Evolutionary conservation across 2,113 vertebrate genomes (phyloP).

Genomic region (Leucoraja erinaceus): DNA sequence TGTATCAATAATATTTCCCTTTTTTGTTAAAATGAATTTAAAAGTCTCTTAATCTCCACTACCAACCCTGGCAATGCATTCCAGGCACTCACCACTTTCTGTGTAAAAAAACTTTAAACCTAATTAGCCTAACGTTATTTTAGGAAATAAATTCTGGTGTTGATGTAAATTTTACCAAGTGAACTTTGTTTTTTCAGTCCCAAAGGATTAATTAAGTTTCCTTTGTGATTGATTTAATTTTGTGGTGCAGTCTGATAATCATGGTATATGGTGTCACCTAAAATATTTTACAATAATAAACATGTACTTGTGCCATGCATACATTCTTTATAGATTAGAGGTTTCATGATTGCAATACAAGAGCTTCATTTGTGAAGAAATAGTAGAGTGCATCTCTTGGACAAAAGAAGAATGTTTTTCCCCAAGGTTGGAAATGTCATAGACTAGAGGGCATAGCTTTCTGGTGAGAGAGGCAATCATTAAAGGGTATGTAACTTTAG

Average conservation of each 20-base stretch:
- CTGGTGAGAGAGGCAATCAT: no score
- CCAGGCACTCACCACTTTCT: no score
- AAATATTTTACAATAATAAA: not conserved
- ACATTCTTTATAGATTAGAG: not conserved
- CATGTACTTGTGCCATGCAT: not conserved
- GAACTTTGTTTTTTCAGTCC: not conserved
- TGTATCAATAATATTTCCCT: not conserved
- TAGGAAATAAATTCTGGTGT: not conserved
- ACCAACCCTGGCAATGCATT: no score
- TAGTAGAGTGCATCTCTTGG: not conserved
- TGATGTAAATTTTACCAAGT: not conserved
- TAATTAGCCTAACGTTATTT: not conserved
- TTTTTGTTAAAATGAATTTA: not conserved
- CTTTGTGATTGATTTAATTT: not conserved
- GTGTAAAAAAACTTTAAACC: not conserved
- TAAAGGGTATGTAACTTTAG: no score
- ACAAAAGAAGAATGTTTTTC: not conserved
- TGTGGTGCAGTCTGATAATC: not conserved
- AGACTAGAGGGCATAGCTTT: no score
- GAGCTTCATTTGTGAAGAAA: not conserved
- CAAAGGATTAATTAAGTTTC: not conserved
- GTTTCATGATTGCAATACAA: not conserved
- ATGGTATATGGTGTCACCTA: not conserved
- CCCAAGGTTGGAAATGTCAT: not conserved
- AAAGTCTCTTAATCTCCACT: no score